Evolutionary conservation across 2,797 vertebrate genomes (phyloP).

Genomic region (Salmo trutta): DNA sequence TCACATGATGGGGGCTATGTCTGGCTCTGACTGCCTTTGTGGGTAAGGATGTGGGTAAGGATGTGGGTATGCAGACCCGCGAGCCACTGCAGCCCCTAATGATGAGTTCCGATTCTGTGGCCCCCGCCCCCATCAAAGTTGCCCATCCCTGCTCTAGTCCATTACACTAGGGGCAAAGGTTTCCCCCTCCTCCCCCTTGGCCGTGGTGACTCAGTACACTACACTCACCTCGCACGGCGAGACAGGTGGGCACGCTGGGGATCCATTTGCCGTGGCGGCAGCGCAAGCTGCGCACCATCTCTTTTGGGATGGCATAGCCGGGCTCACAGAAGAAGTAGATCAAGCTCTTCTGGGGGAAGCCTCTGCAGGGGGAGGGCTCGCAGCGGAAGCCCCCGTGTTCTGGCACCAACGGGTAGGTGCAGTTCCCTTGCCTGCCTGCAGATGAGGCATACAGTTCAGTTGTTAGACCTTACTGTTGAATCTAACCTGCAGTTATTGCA

Average conservation of each 20-base stretch:
- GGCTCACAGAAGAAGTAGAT: constrained; percentile 75
- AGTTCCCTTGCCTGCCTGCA: constrained; percentile 67
- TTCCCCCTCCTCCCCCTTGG: background rate
- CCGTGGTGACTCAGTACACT: background rate
- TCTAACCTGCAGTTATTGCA: background rate
- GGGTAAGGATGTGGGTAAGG: no score
- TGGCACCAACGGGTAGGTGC: constrained; percentile 69
- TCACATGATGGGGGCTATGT: no score
- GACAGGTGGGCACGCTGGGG: constrained; percentile 56
- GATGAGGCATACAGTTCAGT: background rate
- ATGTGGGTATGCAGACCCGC: no score
- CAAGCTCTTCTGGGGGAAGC: constrained; percentile 65
- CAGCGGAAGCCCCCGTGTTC: constrained; percentile 77
- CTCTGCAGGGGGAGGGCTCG: constrained; percentile 70
- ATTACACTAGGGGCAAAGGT: no score
- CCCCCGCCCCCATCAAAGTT: no score
- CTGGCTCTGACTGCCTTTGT: no score
- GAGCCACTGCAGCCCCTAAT: no score
- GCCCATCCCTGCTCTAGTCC: no score
- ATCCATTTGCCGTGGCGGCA: constrained; percentile 69
- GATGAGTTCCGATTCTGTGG: no score
- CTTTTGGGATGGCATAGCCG: constrained; percentile 54
- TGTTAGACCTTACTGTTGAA: background rate
- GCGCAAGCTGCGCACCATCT: constrained; percentile 29
- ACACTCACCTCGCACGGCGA: constrained; percentile 62